Evolutionary conservation across 2,797 vertebrate species (phyloP), one percentile per base, ranked within the genome.

Genomic region (Erpetoichthys calabaricus): DNA sequence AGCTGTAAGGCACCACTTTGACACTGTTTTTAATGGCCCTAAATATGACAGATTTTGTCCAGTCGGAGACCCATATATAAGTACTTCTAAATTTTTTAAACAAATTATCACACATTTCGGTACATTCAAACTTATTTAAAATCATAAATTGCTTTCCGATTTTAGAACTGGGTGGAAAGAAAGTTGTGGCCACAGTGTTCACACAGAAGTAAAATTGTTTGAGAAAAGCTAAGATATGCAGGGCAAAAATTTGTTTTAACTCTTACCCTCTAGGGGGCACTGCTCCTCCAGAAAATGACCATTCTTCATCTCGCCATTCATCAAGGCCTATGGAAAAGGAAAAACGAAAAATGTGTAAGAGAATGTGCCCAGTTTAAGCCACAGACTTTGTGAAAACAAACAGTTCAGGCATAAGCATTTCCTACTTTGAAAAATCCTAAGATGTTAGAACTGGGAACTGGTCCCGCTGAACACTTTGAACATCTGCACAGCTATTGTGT

Each of bases 351-450:
- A 62, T 70, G 74, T 75, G 75, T 77, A 76, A 78, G 75, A 72
- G 63, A 77, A 80, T 78, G 70, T 73, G 71, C 73, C 79, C 72
- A 73, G 76, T 72, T 59, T 62, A 75, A 71, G 79, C 75, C 75
- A 73, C 76, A 81, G 76, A 83, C 73, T 67, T 66, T 75, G 72
- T 70, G 70, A 82, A 80, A 80, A 82, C 76, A 80, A 82, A 80
- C 76, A 75, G 67, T 71, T 75, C 69, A 65, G 77, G 73, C 75
- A 71, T 66, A 80, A 80, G 77, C 75, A 76, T 80, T 83, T 82
- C 79, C 80, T 75, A 69, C 68, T 74, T 67, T 7, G 49, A 53
- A 41, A 55, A 45, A 55, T 57, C 42, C 55, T 4, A 45, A 55
- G 43, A 66, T 73, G 80, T 74, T 76, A 77, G 70, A 70, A 45